Evolutionary conservation across 2,113 vertebrate species (phyloP), one percentile per base, ranked within the genome.

Genomic region (Heloderma charlesbogerti): DNA sequence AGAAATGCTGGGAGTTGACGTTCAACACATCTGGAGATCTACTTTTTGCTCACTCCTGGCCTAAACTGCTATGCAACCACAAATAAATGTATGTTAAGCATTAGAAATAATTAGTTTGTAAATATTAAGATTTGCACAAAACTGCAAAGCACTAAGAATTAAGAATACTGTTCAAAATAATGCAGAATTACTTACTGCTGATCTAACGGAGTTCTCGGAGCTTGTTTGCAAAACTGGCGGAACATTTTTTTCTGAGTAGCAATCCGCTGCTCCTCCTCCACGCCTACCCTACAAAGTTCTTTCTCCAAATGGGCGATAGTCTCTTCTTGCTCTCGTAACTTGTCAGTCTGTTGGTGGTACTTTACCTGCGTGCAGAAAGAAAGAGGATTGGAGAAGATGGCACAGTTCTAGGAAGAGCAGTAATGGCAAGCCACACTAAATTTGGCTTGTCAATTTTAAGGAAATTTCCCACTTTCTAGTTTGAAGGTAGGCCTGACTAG

Each of bases 251-350:
- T 98, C 91, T 97, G 98, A 75, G 94, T 93, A 75, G 96, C 86
- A n/a, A 96, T 18, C 0, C 97, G 96, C 6, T 74, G 94, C 88
- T 98, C 97, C 74, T 99, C 98, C 88, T 98, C 97, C 83, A 93
- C 94, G 88, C 95, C 94, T 9, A 94, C 82, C 83, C 95, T 97
- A 86, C 91, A 91, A 34, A 99, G 95, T 88, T 98, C 97, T 91
- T 95, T 97, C 96, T 98, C 97, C 88, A 99, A 97, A 94, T 2
- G 80, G 29, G 95, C 92, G 79, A 97, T 97, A n/a, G 94, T 95
- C 77, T 97, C 95, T 57, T 96, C 95, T 94, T 98, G 98, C 15
- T 97, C 96, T 4, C 86, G 91, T 78, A 97, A 95, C 85, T 97
- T 97, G 83, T 98, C 95, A 92, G 98, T 96, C 92, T 98, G 96